phyloP scores from a whole-genome alignment of 2,888 invertebrate species.

The Caenorhabditis sp. region DNA sequence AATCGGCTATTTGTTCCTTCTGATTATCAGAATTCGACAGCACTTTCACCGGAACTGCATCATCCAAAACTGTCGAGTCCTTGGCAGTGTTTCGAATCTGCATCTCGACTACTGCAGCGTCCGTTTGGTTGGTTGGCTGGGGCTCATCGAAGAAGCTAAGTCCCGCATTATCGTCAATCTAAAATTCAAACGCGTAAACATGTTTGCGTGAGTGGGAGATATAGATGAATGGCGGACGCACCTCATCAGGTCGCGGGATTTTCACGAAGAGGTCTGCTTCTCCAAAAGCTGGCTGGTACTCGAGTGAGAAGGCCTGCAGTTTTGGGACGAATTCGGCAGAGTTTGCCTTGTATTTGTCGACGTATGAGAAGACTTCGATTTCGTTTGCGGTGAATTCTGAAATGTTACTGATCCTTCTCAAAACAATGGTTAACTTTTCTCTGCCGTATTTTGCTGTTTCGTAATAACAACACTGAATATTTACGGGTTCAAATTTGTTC shows the following conservation, averaged over 20 bases:
- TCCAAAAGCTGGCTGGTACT: constrained; percentile 97
- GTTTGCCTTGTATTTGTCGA: constrained; percentile 84
- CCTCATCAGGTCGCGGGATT: constrained; percentile 88
- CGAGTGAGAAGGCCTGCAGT: constrained; percentile 95
- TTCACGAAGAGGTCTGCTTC: constrained; percentile 99
- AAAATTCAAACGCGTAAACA: constrained; percentile 48
- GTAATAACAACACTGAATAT: too few species aligned
- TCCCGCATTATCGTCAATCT: constrained; percentile 82
- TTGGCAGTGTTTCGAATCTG: constrained; percentile 90
- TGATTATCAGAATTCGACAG: constrained; percentile 89
- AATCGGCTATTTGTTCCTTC: constrained; percentile 93
- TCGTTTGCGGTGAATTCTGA: constrained; percentile 84
- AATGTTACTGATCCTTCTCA: too few species aligned
- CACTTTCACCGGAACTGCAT: constrained; percentile 87
- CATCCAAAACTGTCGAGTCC: constrained; percentile 76
- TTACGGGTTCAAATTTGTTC: too few species aligned
- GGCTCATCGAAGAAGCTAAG: constrained; percentile 89
- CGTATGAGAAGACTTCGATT: constrained; percentile 94
- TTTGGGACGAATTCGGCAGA: constrained; percentile 91
- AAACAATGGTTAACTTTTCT: too few species aligned
- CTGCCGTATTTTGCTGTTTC: too few species aligned
- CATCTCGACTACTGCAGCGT: constrained; percentile 94
- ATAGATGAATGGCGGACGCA: constrained; percentile 32
- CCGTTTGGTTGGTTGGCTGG: constrained; percentile 94
- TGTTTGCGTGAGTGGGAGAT: constrained; percentile 25